These are phyloP conservation scores for Euwallacea similis DNA, from an alignment of 1,140 invertebrate species.

Conservation along the genomic window DNA sequence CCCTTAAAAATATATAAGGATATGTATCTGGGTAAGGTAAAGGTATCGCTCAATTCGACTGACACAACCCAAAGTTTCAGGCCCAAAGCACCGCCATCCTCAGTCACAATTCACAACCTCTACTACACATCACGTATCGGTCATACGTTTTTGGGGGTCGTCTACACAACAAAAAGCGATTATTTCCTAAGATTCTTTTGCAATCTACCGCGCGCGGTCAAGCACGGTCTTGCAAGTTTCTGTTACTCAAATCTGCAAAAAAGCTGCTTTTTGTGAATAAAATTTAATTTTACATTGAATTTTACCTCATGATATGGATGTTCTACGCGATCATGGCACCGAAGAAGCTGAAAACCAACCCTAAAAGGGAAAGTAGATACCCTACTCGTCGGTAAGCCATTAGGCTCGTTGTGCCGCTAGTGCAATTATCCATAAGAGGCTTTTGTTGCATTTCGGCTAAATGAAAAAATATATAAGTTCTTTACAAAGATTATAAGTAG, in stretches of 20 bases:
- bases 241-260: background rate
- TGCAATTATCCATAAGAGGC: conserved; percentile 24
- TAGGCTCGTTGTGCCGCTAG: conserved; percentile 2
- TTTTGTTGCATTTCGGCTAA: conserved; percentile 34
- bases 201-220: background rate
- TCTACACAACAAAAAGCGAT: conserved; percentile 36
- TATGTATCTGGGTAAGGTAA: conserved; percentile 9
- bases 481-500: background rate
- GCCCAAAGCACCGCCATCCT: conserved; percentile 29
- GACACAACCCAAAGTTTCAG: conserved; percentile 7
- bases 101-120: conserved; percentile 32
- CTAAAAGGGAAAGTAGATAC: background rate
- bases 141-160: conserved; percentile 19
- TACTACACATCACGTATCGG: background rate
- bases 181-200: conserved; percentile 30
- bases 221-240: background rate
- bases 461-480: background rate
- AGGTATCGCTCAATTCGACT: conserved; percentile 19
- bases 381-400: background rate
- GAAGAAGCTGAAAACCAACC: conserved; percentile 11
- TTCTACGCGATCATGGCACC: conserved; percentile 17
- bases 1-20: conserved; percentile 8
- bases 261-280: too few species aligned
- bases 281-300: too few species aligned
- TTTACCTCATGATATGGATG: background rate